Conservation (phyloP, 2,888 invertebrate species). For the Ligdia adustata region DNA sequence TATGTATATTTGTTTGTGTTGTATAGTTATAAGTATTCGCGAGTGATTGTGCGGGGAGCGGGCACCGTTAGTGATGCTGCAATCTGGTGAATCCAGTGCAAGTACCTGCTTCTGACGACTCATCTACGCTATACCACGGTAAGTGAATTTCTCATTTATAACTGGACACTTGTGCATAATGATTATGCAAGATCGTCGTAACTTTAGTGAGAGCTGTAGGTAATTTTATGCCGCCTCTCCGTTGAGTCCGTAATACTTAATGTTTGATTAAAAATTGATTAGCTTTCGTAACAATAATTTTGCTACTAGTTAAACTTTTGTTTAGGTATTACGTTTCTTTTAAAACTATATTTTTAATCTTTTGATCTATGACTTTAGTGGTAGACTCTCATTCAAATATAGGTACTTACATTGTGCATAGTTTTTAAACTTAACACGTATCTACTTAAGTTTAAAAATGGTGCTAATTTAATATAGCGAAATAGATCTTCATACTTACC, state of each 20-base stretch:
- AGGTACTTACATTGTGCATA: too few species aligned
- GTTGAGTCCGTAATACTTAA: background rate
- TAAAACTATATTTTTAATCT: too few species aligned
- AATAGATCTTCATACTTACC: too few species aligned
- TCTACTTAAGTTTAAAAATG: too few species aligned
- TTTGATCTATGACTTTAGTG: too few species aligned
- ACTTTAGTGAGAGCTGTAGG: slow-evolving; percentile 12
- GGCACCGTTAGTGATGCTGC: slow-evolving; percentile 65
- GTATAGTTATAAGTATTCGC: slow-evolving; percentile 53
- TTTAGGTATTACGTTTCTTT: too few species aligned
- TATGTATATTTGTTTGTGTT: slow-evolving; percentile 63
- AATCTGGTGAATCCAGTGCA: slow-evolving; percentile 53
- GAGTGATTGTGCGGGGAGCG: slow-evolving; percentile 56
- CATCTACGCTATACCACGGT: slow-evolving; percentile 42
- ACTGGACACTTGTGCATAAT: slow-evolving; percentile 38
- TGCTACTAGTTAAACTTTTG: too few species aligned
- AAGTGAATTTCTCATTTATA: slow-evolving; percentile 42
- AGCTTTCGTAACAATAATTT: slow-evolving; percentile 15
- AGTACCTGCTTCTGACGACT: slow-evolving; percentile 47
- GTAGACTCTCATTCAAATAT: too few species aligned
- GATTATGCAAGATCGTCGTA: slow-evolving; percentile 51
- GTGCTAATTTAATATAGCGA: too few species aligned
- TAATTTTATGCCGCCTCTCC: slow-evolving; percentile 6
- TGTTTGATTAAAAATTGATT: slow-evolving; percentile 16
- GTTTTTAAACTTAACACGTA: too few species aligned